Evolutionary conservation across 2,797 vertebrate species (phyloP).

Genomic region (Alectoris magna): DNA sequence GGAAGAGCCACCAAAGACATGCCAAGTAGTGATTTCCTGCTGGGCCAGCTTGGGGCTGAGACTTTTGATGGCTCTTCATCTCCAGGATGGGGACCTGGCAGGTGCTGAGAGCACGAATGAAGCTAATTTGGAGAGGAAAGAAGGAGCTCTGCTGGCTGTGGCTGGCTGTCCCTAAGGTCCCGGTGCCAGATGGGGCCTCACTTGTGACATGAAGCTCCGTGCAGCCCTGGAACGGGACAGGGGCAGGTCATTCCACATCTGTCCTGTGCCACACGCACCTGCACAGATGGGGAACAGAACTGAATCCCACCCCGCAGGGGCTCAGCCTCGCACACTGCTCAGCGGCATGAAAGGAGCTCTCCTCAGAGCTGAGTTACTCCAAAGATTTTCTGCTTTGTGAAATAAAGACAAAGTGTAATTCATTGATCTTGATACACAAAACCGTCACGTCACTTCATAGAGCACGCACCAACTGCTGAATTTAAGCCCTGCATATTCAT

Average conservation of each 20-base stretch:
- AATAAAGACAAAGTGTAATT: conserved; percentile 69
- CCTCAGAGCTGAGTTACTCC: conserved; percentile 64
- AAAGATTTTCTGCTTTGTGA: conserved; percentile 54
- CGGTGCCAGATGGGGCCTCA: not conserved
- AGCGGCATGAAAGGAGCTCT: conserved; percentile 71
- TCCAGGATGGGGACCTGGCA: not conserved
- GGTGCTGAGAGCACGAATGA: not conserved
- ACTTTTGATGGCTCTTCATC: not conserved
- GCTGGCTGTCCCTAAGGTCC: not conserved
- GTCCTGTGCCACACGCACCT: not conserved
- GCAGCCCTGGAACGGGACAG: not conserved
- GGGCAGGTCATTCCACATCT: not conserved
- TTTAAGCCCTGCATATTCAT: conserved; percentile 74
- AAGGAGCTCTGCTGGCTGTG: not conserved
- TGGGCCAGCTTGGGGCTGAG: not conserved
- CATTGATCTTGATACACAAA: conserved; percentile 74
- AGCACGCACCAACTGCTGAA: conserved; percentile 72
- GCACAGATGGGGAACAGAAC: not conserved
- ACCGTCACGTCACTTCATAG: conserved; percentile 69
- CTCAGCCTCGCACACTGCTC: conserved; percentile 42
- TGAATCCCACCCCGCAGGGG: not conserved
- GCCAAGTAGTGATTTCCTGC: not conserved
- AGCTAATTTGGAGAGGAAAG: not conserved
- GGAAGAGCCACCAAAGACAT: not conserved
- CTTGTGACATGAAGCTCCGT: not conserved